These are phyloP conservation scores for Ailurus styani DNA, from an alignment of 2,113 vertebrate species.

Conservation along the genomic window DNA sequence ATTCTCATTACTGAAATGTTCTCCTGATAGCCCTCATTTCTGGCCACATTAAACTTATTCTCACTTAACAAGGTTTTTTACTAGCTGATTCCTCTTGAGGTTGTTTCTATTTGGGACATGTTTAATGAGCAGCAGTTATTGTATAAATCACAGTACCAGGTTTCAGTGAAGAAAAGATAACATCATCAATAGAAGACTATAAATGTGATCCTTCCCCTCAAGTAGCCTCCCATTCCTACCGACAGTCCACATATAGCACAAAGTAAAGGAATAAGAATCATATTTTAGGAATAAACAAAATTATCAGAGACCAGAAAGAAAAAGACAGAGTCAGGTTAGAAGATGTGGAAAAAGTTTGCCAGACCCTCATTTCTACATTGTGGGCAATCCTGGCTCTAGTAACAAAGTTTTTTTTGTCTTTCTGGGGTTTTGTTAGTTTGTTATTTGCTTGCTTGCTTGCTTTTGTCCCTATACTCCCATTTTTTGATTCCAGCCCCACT, in stretches of 20 bases:
- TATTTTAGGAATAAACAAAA: not conserved
- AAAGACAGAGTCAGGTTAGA: not conserved
- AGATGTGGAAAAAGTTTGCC: not conserved
- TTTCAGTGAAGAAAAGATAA: not conserved
- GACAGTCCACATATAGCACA: not conserved
- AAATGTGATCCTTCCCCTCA: not conserved
- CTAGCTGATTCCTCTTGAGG: not conserved
- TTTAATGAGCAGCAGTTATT: conserved; percentile 14
- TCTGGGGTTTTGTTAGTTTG: too few species aligned
- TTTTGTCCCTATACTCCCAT: not conserved
- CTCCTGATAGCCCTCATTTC: not conserved
- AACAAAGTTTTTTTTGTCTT: not conserved
- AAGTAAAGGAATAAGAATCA: not conserved
- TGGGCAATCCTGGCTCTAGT: not conserved
- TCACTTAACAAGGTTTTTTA: conserved; percentile 14
- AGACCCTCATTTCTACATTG: not conserved
- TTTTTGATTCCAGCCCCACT: not conserved
- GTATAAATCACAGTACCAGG: not conserved
- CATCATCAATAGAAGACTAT: not conserved
- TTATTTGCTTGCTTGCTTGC: too few species aligned
- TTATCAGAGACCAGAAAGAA: not conserved
- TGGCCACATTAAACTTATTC: not conserved
- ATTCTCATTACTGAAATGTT: conserved; percentile 14
- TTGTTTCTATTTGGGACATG: not conserved
- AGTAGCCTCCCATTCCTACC: not conserved